Percentiles rank a stretch among this genome's conserved stretches.
These are phyloP conservation scores for Ctenodactylus gundi DNA, from an alignment of 2,113 vertebrate species.

Conservation along the genomic window DNA sequence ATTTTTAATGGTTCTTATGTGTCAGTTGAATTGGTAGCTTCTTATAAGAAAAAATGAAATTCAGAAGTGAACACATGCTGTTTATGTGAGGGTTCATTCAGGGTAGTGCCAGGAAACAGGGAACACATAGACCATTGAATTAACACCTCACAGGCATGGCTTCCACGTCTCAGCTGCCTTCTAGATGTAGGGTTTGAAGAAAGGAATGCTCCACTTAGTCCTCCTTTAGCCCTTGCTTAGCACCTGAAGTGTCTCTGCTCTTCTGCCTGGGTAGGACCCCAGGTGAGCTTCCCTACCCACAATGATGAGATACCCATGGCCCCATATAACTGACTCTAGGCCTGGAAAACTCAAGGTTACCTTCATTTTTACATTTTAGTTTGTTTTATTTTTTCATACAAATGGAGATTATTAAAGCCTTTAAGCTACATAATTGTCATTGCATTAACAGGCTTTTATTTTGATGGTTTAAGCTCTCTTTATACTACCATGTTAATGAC, in stretches of 20 bases:
- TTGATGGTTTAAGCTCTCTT: background rate
- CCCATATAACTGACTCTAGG: background rate
- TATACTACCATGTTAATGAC: background rate
- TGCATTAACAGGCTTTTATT: background rate
- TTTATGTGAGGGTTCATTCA: background rate
- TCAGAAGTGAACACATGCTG: background rate
- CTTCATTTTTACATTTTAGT: background rate
- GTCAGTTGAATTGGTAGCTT: background rate
- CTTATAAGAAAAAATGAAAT: background rate
- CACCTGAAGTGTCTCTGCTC: too few relatives aligned
- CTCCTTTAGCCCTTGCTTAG: too few relatives aligned
- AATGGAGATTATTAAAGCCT: background rate
- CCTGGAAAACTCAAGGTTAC: background rate
- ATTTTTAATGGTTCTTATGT: background rate
- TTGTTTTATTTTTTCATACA: background rate
- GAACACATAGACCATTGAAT: background rate
- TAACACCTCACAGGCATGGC: fast-evolving
- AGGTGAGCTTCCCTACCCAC: fast-evolving
- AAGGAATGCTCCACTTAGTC: fast-evolving
- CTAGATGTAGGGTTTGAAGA: too few relatives aligned
- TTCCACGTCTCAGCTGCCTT: fast-evolving
- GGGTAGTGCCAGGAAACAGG: fast-evolving
- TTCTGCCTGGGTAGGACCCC: background rate
- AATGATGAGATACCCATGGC: fast-evolving
- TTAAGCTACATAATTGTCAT: background rate